Base-by-base conservation (phyloP, 2,888 invertebrate species). In the Plutella xylostella region DNA sequence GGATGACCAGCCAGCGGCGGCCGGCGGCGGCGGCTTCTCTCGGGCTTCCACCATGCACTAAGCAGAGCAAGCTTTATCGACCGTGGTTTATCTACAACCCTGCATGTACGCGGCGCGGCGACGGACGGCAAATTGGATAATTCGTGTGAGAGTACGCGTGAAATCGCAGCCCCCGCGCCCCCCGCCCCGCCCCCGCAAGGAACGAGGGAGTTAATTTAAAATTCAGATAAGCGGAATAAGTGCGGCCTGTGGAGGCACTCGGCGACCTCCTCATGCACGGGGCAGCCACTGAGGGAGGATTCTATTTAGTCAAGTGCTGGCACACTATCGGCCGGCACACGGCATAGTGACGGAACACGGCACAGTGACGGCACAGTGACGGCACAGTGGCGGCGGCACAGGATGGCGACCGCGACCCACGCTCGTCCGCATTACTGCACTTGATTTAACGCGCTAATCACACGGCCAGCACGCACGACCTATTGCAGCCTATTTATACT, bases 201-300 rank as follows among this genome's bases (percentile, higher is more conserved):
- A 18, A 12, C 18, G 21, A 19, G 30, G 41, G 30, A 17, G 30
- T 6, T 9, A 12, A 76, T 78, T 78, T 78, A 71, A 78, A 79
- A 77, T 78, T 78, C 68, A 76, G 76, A 78, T 77, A 74, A 77
- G 75, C 76, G 75, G 75, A 77, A 78, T 74, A 69, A 28, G 4
- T 28, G 28, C n/a, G 11, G 28, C 11, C n/a, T n/a, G 28, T 6
- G 28, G 28, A 9, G 28, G 28, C 28, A 77, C n/a, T n/a, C n/a
- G n/a, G n/a, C n/a, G n/a, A n/a, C n/a, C n/a, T n/a, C n/a, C n/a
- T n/a, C n/a, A n/a, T n/a, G n/a, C n/a, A n/a, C n/a, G n/a, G n/a
- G 28, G 28, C 28, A n/a, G 28, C 28, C 11, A n/a, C 28, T 9
- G 22, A 9, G 28, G 28, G 11, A n/a, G 28, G 28, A 28, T 28